These are phyloP conservation scores for Hylaeus anthracinus DNA, from an alignment of 1,140 invertebrate species.

Conservation along the genomic window DNA sequence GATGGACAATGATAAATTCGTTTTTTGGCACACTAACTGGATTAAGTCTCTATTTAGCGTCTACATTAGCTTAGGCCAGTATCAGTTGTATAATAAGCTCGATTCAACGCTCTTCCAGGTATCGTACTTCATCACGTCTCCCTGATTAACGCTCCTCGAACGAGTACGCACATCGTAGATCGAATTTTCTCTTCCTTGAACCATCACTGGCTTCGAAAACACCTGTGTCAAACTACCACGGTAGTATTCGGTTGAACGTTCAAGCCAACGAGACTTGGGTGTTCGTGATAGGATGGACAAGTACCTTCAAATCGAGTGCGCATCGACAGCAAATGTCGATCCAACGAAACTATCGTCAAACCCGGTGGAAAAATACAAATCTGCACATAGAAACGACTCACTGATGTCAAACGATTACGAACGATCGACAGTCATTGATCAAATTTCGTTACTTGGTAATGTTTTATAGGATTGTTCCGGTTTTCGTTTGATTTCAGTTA, in stretches of 20 bases:
- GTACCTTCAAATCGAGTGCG: no score
- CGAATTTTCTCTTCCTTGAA: no score
- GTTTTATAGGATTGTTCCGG: background rate
- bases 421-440: background rate
- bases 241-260: no score
- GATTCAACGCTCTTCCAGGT: slow-evolving; percentile 52
- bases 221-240: no score
- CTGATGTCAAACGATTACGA: background rate
- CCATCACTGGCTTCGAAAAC: no score
- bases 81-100: slow-evolving; percentile 58
- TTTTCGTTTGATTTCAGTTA: slow-evolving; percentile 4
- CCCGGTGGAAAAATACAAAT: slow-evolving; percentile 37
- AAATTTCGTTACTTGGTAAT: background rate
- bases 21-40: slow-evolving; percentile 53
- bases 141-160: background rate
- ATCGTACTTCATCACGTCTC: slow-evolving; percentile 39
- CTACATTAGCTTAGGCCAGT: slow-evolving; percentile 54
- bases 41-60: slow-evolving; percentile 44
- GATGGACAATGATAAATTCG: slow-evolving; percentile 39
- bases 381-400: slow-evolving; percentile 13
- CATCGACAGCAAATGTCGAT: background rate
- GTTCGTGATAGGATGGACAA: no score
- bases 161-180: background rate
- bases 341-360: background rate
- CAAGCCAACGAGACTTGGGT: no score